phyloP scores from a whole-genome alignment of 2,888 invertebrate species.

The Geophilus truncorum region DNA sequence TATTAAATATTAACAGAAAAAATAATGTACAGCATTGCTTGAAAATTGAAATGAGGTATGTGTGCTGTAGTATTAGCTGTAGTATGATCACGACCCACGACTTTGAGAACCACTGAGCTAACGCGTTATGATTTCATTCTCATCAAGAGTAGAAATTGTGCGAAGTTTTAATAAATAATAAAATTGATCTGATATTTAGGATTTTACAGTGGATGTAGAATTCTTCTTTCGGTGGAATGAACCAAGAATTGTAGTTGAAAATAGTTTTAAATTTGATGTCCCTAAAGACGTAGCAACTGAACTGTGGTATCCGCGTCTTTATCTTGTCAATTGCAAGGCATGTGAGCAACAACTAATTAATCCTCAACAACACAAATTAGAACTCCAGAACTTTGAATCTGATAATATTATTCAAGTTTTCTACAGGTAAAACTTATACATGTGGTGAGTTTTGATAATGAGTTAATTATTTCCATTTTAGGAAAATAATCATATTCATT shows the following conservation, averaged over 20 bases:
- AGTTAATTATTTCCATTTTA: background rate
- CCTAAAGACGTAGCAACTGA: background rate
- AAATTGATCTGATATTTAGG: no score
- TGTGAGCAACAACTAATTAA: background rate
- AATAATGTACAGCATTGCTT: no score
- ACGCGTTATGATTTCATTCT: no score
- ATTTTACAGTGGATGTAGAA: background rate
- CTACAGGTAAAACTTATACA: background rate
- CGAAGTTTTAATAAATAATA: no score
- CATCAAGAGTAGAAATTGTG: no score
- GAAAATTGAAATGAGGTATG: no score
- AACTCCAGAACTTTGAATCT: background rate
- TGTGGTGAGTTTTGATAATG: no score
- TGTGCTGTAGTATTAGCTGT: no score
- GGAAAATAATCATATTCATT: background rate
- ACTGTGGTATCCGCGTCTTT: background rate
- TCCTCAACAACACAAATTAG: background rate
- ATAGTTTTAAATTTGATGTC: background rate
- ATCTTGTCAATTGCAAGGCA: background rate
- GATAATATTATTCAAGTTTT: background rate
- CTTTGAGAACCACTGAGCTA: no score
- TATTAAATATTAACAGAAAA: no score
- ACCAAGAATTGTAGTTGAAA: background rate
- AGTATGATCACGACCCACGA: no score
- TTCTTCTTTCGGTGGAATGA: background rate